phyloP scores from a whole-genome alignment of 2,113 vertebrate genomes.

The Alligator sinensis region DNA sequence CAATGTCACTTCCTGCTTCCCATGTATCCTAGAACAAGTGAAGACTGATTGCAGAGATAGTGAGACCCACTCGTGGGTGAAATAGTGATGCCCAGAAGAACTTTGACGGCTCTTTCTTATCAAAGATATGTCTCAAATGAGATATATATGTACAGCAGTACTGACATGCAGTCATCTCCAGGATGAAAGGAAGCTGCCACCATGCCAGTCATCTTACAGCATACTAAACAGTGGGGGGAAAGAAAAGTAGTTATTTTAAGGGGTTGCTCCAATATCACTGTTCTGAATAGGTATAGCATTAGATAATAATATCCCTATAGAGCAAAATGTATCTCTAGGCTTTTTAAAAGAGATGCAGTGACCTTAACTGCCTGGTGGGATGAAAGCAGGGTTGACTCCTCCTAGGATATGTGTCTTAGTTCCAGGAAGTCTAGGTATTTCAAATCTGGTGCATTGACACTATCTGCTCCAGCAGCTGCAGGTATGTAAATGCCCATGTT shows the following conservation, averaged over 20 bases:
- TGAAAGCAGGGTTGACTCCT: background rate
- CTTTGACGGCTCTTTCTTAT: slow-evolving; percentile 37
- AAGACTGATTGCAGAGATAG: background rate
- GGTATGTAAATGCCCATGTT: background rate
- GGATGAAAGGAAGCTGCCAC: slow-evolving; percentile 43
- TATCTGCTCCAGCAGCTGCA: background rate
- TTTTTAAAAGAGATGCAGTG: background rate
- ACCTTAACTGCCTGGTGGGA: background rate
- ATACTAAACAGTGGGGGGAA: background rate
- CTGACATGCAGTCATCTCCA: slow-evolving; percentile 30
- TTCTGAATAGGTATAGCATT: background rate
- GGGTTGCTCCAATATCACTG: background rate
- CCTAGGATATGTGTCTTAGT: background rate
- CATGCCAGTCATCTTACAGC: slow-evolving; percentile 57
- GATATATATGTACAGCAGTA: background rate
- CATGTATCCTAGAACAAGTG: background rate
- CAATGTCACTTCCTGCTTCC: background rate
- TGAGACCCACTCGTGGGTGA: background rate
- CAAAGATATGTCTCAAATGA: slow-evolving; percentile 13
- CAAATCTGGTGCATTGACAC: rapidly evolving
- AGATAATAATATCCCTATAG: too few relatives aligned
- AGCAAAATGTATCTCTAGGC: too few relatives aligned
- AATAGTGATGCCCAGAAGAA: slow-evolving; percentile 31
- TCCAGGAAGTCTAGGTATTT: background rate
- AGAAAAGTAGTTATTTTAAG: background rate